Percentiles rank a stretch among this genome's conserved stretches.
phyloP scores from a whole-genome alignment of 2,888 invertebrate species.

The Magallana nippona region DNA sequence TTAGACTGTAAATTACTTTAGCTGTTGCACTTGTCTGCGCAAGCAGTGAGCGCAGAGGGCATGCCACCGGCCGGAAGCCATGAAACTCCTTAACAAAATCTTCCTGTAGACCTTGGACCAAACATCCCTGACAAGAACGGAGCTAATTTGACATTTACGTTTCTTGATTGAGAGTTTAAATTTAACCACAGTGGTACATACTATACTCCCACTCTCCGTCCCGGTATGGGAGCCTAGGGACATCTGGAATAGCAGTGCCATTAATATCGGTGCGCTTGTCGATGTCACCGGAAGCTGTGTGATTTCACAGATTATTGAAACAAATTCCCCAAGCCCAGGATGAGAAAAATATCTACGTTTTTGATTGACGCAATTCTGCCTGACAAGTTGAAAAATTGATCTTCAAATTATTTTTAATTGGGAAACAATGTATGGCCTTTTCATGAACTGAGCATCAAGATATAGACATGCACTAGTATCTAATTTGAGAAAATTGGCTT shows the following conservation, averaged over 20 bases:
- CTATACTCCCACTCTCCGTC: not conserved
- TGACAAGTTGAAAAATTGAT: constrained; percentile 15
- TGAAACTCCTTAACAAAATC: constrained; percentile 1
- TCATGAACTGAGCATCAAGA: not conserved
- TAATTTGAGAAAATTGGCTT: too few relatives aligned
- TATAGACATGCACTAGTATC: too few relatives aligned
- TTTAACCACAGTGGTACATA: not conserved
- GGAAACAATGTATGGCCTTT: not conserved
- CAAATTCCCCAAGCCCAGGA: constrained; percentile 27
- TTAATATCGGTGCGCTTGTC: not conserved
- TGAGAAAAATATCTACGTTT: constrained; percentile 9
- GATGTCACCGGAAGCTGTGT: constrained; percentile 13
- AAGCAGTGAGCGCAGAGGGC: too few relatives aligned
- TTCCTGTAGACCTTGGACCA: constrained; percentile 15
- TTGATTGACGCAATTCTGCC: constrained; percentile 12
- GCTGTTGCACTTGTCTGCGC: too few relatives aligned
- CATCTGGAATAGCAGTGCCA: not conserved
- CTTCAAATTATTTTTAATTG: not conserved
- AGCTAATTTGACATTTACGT: constrained; percentile 17
- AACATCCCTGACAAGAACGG: not conserved
- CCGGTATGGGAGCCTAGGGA: constrained; percentile 7
- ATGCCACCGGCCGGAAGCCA: not conserved
- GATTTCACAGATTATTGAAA: constrained; percentile 24
- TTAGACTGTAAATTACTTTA: too few relatives aligned
- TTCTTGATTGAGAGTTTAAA: constrained; percentile 19